Evolutionary conservation across 2,888 invertebrate genomes (phyloP).

Genomic region (Leuctra nigra): DNA sequence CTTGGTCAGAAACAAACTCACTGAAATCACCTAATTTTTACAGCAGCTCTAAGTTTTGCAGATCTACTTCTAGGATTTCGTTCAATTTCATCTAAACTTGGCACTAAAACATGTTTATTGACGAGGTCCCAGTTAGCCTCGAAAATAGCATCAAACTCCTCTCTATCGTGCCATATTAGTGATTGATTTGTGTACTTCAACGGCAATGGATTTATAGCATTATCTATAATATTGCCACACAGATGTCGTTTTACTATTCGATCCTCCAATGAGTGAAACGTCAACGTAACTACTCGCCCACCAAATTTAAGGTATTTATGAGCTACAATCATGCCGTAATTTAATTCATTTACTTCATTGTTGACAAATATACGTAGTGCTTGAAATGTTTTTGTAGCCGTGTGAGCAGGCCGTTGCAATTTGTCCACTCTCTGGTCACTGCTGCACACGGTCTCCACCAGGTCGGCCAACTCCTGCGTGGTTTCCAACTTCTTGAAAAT

Average conservation of each 20-base stretch:
- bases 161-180: constrained; percentile 48
- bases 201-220: constrained; percentile 62
- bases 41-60: constrained; percentile 79
- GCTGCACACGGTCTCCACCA: constrained; percentile 58
- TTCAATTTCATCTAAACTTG: constrained; percentile 64
- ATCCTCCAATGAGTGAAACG: constrained; percentile 93
- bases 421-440: constrained; percentile 57
- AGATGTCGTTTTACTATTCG: constrained; percentile 88
- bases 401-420: constrained; percentile 66
- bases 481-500: constrained; percentile 69
- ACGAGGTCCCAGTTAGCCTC: constrained; percentile 69
- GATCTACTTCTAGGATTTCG: constrained; percentile 81
- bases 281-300: constrained; percentile 73
- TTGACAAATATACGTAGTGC: constrained; percentile 93
- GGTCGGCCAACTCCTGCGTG: constrained; percentile 71
- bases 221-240: constrained; percentile 65
- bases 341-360: constrained; percentile 91
- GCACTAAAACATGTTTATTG: constrained; percentile 72
- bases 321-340: constrained; percentile 76
- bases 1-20: no score
- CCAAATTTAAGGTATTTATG: constrained; percentile 67
- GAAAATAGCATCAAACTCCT: constrained; percentile 54
- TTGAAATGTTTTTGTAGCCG: constrained; percentile 89
- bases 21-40: constrained; percentile 44
- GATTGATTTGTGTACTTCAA: constrained; percentile 62